Conservation (phyloP, 2,113 vertebrate species). For the Balaeniceps rex region DNA sequence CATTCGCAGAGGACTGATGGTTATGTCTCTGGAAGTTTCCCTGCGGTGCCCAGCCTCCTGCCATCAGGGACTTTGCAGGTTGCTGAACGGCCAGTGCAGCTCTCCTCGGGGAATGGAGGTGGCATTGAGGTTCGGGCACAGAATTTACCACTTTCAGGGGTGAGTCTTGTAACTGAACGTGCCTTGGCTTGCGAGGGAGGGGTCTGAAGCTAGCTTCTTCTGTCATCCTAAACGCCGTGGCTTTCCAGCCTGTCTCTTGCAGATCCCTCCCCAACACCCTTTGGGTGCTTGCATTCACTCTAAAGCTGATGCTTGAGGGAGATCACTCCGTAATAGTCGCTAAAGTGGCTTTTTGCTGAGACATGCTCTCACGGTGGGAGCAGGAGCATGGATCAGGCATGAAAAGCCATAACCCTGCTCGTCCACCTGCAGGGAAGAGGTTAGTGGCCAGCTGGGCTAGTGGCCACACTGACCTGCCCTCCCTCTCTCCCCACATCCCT, state of each 20-base stretch:
- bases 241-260: not conserved
- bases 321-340: not conserved
- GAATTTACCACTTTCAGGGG: not conserved
- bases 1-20: not conserved
- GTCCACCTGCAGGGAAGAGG: not conserved
- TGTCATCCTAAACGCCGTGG: not conserved
- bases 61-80: not conserved
- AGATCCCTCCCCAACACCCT: not conserved
- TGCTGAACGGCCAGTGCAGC: not conserved
- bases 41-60: not conserved
- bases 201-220: not conserved
- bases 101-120: not conserved
- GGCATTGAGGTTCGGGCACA: not conserved
- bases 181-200: not conserved
- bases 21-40: not conserved
- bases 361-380: accelerated
- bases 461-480: not conserved
- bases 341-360: not conserved
- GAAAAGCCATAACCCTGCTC: not conserved
- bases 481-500: not conserved
- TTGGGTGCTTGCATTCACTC: not conserved
- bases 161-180: not conserved
- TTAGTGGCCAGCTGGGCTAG: not conserved
- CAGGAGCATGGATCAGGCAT: not conserved
- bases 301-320: not conserved